Base-by-base conservation (phyloP, 2,113 vertebrate species). In the Cygnus atratus region DNA sequence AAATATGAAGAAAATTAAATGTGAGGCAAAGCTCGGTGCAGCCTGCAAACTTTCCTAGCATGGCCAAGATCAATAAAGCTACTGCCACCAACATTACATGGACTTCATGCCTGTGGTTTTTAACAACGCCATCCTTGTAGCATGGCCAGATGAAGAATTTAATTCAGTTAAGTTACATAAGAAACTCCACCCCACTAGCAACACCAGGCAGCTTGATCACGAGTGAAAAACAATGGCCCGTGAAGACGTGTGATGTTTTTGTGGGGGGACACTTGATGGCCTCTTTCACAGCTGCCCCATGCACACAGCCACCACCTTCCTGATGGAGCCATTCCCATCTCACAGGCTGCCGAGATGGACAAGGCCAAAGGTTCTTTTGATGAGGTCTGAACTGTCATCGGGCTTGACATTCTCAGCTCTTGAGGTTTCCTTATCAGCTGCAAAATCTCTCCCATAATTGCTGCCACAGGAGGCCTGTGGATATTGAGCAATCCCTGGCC, bases 101-200 rank as follows among this genome's bases (percentile, higher is more conserved):
- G 66, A 54, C 37, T 94, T 80, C 86, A 63, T 86, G 72, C 76
- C 65, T 93, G 73, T 94, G 77, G 73, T 94, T 97, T 95, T 87
- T 78, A 68, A 87, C 76, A 75, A 83, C 67, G 63, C 22, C 68
- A 84, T 50, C 55, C 43, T 59, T 58, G 59, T 73, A 72, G 59
- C 4, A 0, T 31, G 41, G 78, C 50, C 82, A 80, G 46, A 68
- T 26, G 35, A 88, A 88, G 26, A 88, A 81, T n/a, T 88, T 75
- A 81, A 81, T 84, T 93, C 79, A 48, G 39, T n/a, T 52, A 86
- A 52, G 31, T 50, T 92, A 31, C 24, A 6, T 65, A 58, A 61
- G 73, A 57, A 86, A 65, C 48, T 63, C 25, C 25, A 28, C 79
- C 65, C 61, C 17, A 9, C 50, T 52, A 71, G 43, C 55, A 88